Percentiles rank a stretch among this genome's conserved stretches.
Evolutionary conservation across 2,797 vertebrate species (phyloP).

Genomic region (Cetoscarus ocellatus): DNA sequence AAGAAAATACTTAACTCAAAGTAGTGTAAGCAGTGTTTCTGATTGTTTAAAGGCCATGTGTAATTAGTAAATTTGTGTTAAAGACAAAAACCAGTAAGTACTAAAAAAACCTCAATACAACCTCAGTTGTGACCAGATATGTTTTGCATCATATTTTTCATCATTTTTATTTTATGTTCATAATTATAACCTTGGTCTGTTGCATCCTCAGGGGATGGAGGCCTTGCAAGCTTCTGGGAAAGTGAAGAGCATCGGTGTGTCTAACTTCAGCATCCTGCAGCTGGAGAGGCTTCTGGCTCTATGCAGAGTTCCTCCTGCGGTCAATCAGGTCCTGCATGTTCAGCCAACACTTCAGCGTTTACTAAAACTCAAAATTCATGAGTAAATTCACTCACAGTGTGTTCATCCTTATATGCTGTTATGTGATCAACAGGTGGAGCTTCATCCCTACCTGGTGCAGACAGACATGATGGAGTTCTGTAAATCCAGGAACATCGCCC

Average conservation of each 20-base stretch:
- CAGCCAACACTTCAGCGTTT: no score
- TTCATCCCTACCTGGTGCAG: slow-evolving; percentile 85
- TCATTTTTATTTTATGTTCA: no score
- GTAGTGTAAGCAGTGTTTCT: no score
- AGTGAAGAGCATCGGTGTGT: slow-evolving; percentile 85
- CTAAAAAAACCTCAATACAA: no score
- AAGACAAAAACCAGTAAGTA: no score
- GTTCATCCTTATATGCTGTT: background rate
- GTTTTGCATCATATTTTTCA: no score
- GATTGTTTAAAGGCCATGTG: no score
- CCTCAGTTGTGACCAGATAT: no score
- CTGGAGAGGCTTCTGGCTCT: slow-evolving; percentile 81
- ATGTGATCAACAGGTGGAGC: slow-evolving; percentile 74
- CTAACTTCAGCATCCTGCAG: slow-evolving; percentile 84
- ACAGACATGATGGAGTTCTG: slow-evolving; percentile 81
- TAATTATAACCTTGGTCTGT: background rate
- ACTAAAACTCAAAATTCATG: no score
- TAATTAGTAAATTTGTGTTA: no score
- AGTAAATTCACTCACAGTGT: no score
- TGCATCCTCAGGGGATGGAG: slow-evolving; percentile 81
- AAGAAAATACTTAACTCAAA: no score
- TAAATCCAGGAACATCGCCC: slow-evolving; percentile 76
- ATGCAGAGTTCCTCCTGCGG: slow-evolving; percentile 81
- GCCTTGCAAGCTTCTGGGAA: slow-evolving; percentile 78
- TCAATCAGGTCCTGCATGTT: slow-evolving; percentile 79